Evolutionary conservation across 2,113 vertebrate species (phyloP).

Genomic region (Girardinichthys multiradiatus): DNA sequence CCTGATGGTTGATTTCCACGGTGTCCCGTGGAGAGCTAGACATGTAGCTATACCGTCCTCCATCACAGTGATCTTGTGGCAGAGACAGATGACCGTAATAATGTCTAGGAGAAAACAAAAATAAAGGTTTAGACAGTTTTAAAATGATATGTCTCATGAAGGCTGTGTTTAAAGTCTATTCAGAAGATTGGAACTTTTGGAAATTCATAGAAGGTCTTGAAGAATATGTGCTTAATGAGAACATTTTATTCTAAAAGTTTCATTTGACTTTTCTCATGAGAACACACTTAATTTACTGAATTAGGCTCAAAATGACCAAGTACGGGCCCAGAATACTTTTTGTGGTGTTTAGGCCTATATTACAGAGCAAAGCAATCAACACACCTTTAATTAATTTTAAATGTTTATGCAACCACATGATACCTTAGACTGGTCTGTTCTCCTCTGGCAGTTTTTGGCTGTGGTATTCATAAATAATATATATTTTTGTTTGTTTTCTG

Average conservation of each 20-base stretch:
- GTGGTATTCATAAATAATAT: no score
- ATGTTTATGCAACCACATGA: not conserved
- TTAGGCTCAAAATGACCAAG: not conserved
- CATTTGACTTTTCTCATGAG: conserved; percentile 2
- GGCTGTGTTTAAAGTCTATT: not conserved
- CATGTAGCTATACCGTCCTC: conserved; percentile 75
- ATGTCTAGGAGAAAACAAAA: conserved; percentile 51
- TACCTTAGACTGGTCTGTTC: not conserved
- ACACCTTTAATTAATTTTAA: not conserved
- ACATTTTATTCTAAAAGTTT: not conserved
- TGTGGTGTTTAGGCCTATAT: not conserved
- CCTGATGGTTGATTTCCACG: conserved; percentile 71
- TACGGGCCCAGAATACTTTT: not conserved
- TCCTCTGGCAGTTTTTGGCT: no score
- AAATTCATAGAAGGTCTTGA: not conserved
- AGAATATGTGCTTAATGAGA: not conserved
- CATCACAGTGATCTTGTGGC: conserved; percentile 75
- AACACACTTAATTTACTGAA: not conserved
- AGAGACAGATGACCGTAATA: conserved; percentile 76
- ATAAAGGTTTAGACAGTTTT: not conserved
- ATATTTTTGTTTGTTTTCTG: no score
- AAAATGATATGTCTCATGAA: not conserved
- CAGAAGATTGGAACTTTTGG: not conserved
- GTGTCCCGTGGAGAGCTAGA: conserved; percentile 73
- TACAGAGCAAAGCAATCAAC: not conserved